Percentiles rank a stretch among this genome's conserved stretches.
Conservation (phyloP, 2,888 invertebrate species). For the Hirtodrosophila confusa region DNA sequence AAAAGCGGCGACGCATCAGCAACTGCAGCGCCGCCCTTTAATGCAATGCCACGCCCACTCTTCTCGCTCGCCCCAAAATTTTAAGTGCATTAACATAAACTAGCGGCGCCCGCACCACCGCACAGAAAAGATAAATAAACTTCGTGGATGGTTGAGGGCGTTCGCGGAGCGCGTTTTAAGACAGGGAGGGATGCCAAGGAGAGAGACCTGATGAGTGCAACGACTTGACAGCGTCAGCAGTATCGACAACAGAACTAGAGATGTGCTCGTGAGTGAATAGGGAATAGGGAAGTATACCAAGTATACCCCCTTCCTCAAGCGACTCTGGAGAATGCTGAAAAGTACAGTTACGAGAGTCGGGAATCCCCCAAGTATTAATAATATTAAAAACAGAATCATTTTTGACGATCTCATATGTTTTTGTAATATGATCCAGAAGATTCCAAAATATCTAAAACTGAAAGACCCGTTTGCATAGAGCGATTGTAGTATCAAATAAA, state of each 20-base stretch:
- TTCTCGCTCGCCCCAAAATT: constrained; percentile 64
- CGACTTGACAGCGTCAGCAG: constrained; percentile 73
- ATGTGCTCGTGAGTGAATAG: constrained; percentile 21
- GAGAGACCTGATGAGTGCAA: constrained; percentile 82
- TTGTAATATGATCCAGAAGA: too few species aligned
- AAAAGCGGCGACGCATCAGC: constrained; percentile 75
- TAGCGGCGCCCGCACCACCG: constrained; percentile 36
- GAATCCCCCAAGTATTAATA: too few species aligned
- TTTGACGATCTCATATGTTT: too few species aligned
- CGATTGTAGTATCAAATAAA: too few species aligned
- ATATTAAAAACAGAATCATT: too few species aligned
- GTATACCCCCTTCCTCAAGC: not conserved
- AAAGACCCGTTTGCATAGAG: too few species aligned
- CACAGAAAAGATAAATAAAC: constrained; percentile 75
- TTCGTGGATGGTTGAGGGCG: constrained; percentile 41
- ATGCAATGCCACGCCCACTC: constrained; percentile 55
- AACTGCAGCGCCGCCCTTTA: constrained; percentile 49
- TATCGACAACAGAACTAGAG: constrained; percentile 13
- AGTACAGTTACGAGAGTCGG: too few species aligned
- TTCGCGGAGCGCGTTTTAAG: not conserved
- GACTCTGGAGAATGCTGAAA: too few species aligned
- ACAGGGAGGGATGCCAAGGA: not conserved
- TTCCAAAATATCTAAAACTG: too few species aligned
- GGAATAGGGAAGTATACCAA: not conserved
- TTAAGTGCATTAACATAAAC: constrained; percentile 83